Evolutionary conservation across 2,113 vertebrate genomes (phyloP).

Genomic region (Pycnonotus jocosus): DNA sequence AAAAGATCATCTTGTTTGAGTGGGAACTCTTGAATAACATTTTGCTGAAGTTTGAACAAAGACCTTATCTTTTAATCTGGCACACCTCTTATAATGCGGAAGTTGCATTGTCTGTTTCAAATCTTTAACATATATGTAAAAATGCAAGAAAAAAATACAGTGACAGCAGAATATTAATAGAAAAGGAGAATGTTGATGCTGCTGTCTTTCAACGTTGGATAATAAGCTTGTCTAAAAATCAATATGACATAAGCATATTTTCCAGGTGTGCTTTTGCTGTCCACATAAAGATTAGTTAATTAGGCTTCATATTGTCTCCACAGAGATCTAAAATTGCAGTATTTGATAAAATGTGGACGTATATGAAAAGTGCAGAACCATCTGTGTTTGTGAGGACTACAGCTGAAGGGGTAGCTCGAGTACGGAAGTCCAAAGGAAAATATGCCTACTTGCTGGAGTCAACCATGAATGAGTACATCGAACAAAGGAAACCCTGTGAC

Average conservation of each 20-base stretch:
- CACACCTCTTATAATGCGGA: neutral
- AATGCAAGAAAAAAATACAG: neutral
- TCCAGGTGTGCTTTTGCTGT: neutral
- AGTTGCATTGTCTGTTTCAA: neutral
- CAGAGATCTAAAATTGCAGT: conserved; percentile 99
- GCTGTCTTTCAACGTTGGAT: neutral
- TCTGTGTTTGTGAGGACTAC: conserved; percentile 99
- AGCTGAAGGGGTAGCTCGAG: conserved; percentile 93
- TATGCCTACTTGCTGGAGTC: conserved; percentile 99
- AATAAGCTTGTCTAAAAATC: neutral
- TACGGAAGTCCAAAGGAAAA: conserved; percentile 98
- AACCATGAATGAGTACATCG: conserved; percentile 99
- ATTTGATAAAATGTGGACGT: conserved; percentile 99
- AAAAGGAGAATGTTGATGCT: neutral
- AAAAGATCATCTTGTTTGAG: neutral
- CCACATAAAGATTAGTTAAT: conserved; percentile 36
- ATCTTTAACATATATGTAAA: neutral
- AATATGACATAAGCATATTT: neutral
- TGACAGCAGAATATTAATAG: neutral
- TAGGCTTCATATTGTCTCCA: conserved; percentile 41
- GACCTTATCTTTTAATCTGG: neutral
- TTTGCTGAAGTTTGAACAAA: neutral
- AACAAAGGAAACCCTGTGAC: conserved; percentile 97
- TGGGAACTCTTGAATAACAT: neutral
- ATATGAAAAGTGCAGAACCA: conserved; percentile 97